phyloP scores from a whole-genome alignment of 2,888 invertebrate species.

The Ophion costatus region DNA sequence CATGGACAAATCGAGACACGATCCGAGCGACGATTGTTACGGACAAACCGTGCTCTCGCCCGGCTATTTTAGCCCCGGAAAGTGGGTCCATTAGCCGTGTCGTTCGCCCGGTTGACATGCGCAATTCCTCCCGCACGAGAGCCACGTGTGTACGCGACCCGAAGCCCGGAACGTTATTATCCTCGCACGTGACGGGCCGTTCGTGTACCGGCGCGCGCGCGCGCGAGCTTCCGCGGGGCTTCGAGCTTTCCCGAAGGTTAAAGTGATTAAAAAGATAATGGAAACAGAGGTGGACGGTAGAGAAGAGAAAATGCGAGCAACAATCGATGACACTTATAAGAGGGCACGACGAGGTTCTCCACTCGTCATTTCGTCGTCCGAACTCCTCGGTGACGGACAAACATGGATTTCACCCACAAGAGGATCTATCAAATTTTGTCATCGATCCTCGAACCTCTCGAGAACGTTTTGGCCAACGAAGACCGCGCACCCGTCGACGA shows the following conservation, averaged over 20 bases:
- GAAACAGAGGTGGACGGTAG: neutral
- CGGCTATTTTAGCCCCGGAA: conserved; percentile 12
- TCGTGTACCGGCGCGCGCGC: conserved; percentile 56
- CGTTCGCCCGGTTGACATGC: neutral
- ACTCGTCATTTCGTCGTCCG: conserved; percentile 71
- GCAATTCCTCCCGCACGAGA: neutral
- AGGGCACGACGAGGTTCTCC: conserved; percentile 74
- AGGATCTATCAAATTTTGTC: conserved; percentile 77
- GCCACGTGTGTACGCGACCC: conserved; percentile 35
- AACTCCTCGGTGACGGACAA: conserved; percentile 66
- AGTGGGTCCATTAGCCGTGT: neutral
- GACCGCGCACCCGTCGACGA: conserved; percentile 72
- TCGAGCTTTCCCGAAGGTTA: conserved; percentile 74
- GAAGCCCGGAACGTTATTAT: conserved; percentile 22
- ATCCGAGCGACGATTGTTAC: conserved; percentile 7
- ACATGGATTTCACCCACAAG: conserved; percentile 80
- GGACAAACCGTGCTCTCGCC: conserved; percentile 23
- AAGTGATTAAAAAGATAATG: conserved; percentile 73
- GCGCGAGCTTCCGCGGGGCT: conserved; percentile 74
- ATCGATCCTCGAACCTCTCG: conserved; percentile 74
- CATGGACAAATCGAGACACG: neutral
- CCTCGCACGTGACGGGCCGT: conserved; percentile 48
- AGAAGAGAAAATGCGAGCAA: conserved; percentile 9
- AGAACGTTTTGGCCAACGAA: conserved; percentile 63
- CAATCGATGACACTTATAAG: conserved; percentile 72